Conservation (phyloP, 2,113 vertebrate species). For the Hemiscyllium ocellatum region DNA sequence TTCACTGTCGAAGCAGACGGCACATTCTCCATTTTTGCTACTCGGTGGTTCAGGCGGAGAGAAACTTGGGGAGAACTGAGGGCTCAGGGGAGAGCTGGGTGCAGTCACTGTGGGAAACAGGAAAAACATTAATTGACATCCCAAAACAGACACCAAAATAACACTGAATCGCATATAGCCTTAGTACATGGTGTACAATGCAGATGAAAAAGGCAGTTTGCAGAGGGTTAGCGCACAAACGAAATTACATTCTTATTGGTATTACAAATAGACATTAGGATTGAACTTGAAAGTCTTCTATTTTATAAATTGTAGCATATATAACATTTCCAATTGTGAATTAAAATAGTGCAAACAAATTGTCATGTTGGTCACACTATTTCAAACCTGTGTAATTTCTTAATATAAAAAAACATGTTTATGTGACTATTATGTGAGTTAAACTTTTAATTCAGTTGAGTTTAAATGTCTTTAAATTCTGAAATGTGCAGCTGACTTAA, state of each 20-base stretch:
- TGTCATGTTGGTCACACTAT: background rate
- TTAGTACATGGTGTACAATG: background rate
- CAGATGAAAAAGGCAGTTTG: background rate
- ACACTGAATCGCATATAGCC: background rate
- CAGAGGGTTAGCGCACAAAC: background rate
- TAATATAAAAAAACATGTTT: background rate
- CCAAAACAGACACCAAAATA: background rate
- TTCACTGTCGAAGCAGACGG: conserved; percentile 91
- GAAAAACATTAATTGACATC: background rate
- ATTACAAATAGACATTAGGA: background rate
- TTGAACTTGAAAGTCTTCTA: background rate
- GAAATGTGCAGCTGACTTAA: background rate
- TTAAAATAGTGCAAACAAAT: background rate
- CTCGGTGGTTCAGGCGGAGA: conserved; percentile 61
- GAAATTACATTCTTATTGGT: background rate
- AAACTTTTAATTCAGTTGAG: background rate
- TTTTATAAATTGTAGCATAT: background rate
- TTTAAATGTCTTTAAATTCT: background rate
- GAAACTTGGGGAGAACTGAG: conserved; percentile 73
- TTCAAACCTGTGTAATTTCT: background rate
- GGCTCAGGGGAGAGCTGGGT: conserved; percentile 89
- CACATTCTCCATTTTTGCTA: conserved; percentile 84
- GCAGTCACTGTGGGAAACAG: conserved; percentile 72
- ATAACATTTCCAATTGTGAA: background rate
- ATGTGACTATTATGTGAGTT: background rate